Percentiles rank a stretch among this genome's conserved stretches.
These are phyloP conservation scores for Acropternis orthonyx DNA, from an alignment of 2,797 vertebrate genomes.

Conservation along the genomic window DNA sequence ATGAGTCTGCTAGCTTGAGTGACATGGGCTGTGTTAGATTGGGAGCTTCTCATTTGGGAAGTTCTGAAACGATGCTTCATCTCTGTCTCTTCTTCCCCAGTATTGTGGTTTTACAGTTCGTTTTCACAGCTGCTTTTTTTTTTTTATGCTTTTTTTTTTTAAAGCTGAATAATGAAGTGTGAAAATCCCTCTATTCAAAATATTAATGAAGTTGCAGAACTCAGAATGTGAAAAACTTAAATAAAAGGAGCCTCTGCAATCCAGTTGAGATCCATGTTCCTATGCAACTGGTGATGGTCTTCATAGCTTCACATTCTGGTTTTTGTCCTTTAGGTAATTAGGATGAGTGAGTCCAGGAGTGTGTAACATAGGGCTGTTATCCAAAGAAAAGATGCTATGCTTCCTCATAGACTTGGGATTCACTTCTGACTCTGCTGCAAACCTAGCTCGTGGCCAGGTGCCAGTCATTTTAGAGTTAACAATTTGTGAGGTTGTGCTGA, in stretches of 20 bases:
- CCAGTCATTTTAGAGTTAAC: neutral
- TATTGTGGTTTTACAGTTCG: neutral
- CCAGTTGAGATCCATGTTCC: neutral
- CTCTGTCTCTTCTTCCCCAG: neutral
- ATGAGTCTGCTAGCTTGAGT: neutral
- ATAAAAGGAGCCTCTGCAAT: neutral
- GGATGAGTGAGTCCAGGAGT: neutral
- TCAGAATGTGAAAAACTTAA: neutral
- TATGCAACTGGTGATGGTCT: neutral
- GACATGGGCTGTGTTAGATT: neutral
- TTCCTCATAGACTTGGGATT: neutral
- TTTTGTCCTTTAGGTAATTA: neutral
- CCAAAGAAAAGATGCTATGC: neutral
- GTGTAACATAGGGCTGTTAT: neutral
- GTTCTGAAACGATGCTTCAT: neutral
- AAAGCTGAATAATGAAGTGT: neutral
- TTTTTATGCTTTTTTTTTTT: neutral
- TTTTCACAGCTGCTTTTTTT: neutral
- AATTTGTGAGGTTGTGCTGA: neutral
- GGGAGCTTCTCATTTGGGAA: neutral
- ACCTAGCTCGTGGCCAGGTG: neutral
- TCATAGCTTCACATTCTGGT: neutral
- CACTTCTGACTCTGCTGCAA: neutral
- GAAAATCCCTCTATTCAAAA: neutral
- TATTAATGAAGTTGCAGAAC: neutral